Evolutionary conservation across 2,797 vertebrate genomes (phyloP), one percentile per base, ranked within the genome.

Genomic region (Arctocebus calabarensis): DNA sequence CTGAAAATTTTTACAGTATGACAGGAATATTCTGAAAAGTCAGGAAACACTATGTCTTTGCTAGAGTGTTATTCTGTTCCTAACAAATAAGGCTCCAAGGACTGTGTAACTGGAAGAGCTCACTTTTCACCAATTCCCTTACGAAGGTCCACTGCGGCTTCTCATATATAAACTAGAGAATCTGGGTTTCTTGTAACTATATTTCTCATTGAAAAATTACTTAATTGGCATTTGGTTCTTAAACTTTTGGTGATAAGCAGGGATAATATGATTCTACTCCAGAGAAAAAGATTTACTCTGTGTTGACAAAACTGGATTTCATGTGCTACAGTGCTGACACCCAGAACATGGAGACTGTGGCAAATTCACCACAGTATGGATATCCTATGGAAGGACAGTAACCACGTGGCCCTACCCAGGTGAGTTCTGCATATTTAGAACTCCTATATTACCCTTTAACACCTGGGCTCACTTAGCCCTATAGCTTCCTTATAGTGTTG

Each of bases 11-110:
- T 81, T 82, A 70, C 95, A 94, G 84, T 3, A 78, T 29, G 22
- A 93, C 45, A 94, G 95, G 5, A 40, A 71, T 57, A 52, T 95
- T 95, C 64, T 94, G 29, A 66, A 81, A 93, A 93, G 81, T 52
- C 84, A 93, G 95, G 96, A 52, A 95, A 93, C 55, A 48, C 48
- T 29, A 83, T 84, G 83, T 34, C 62, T 90, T 79, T 45, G 66
- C 45, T 4, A 5, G 2, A 90, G 77, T 37, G 34, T 75, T 27
- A 68, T 87, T 95, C 62, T 22, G 68, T 84, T 77, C 70, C 52
- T 84, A 55, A 95, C 70, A 73, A 68, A n/a, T 97, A 97, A 97
- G 94, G 95, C 97, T 94, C 88, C 25, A 91, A 95, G 61, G 94
- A 83, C 1, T 20, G 7, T 8, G 27, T 2, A 29, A 32, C 61